Conservation (phyloP, 2,797 vertebrate genomes). For the Gobio occitaniae region DNA sequence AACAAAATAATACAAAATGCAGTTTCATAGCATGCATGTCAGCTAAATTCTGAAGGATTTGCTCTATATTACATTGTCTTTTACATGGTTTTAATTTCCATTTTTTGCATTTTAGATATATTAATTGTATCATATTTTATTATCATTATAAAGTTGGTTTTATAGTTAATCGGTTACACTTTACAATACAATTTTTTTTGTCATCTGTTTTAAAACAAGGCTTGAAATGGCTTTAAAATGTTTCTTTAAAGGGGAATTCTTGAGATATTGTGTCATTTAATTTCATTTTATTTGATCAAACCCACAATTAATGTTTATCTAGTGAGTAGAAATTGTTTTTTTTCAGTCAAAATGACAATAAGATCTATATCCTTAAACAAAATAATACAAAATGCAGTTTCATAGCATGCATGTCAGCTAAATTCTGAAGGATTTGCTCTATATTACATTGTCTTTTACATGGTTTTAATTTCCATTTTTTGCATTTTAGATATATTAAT, state of each 20-base stretch:
- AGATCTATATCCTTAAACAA: neutral
- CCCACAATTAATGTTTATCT: too few species aligned
- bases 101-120: neutral
- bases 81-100: neutral
- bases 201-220: too few species aligned
- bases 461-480: too few species aligned
- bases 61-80: neutral
- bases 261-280: too few species aligned
- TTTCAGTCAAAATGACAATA: neutral
- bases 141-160: conserved; percentile 4
- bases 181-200: too few species aligned
- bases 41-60: neutral
- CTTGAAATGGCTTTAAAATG: too few species aligned
- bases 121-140: neutral
- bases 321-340: too few species aligned
- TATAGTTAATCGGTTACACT: too few species aligned
- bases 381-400: neutral
- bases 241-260: too few species aligned
- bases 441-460: neutral
- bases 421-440: neutral
- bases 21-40: neutral
- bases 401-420: neutral
- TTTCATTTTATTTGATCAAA: too few species aligned
- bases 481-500: neutral
- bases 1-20: neutral